Evolutionary conservation across 1,140 invertebrate genomes (phyloP).

Genomic region (Brachionus asplanchnoidis): DNA sequence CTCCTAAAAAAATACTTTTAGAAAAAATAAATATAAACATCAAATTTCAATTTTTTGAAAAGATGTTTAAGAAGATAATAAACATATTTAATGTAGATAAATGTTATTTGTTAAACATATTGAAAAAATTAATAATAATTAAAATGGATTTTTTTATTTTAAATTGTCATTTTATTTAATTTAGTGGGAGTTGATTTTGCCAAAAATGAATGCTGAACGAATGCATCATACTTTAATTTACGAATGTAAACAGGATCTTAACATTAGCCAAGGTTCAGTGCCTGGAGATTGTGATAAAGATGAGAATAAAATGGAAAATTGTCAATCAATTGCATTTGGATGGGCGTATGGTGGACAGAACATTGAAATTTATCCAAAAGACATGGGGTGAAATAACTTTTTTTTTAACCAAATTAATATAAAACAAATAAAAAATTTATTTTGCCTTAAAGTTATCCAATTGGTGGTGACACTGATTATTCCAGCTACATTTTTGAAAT

Average conservation of each 20-base stretch:
- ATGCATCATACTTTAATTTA: constrained; percentile 40
- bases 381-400: background rate
- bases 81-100: too few relatives aligned
- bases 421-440: background rate
- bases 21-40: too few relatives aligned
- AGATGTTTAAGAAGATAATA: too few relatives aligned
- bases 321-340: background rate
- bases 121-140: too few relatives aligned
- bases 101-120: too few relatives aligned
- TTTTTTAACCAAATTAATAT: background rate
- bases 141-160: too few relatives aligned
- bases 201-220: background rate
- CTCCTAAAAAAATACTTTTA: too few relatives aligned
- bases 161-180: background rate
- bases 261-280: background rate
- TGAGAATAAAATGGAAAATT: background rate
- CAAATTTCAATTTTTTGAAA: too few relatives aligned
- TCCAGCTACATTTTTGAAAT: constrained; percentile 23
- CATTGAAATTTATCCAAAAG: constrained; percentile 13
- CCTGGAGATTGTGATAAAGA: background rate
- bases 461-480: constrained; percentile 18
- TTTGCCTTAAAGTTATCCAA: constrained; percentile 13
- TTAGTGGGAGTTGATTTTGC: constrained; percentile 38
- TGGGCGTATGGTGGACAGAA: constrained; percentile 20
- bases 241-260: background rate